phyloP scores from a whole-genome alignment of 2,888 invertebrate genomes.

The Melipona beecheii region DNA sequence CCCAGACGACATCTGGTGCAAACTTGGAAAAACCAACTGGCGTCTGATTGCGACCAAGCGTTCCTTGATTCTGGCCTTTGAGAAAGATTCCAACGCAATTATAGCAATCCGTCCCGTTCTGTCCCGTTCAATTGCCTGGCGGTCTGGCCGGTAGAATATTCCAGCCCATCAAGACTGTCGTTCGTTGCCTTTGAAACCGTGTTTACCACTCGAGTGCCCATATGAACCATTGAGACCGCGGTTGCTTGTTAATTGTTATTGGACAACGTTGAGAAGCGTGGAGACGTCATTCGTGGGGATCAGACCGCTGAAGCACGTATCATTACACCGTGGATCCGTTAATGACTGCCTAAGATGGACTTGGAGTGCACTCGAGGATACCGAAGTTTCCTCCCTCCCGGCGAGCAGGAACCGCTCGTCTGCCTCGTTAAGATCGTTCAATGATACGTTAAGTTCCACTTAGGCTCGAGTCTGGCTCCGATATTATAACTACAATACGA shows the following conservation, averaged over 20 bases:
- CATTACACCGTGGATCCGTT: constrained; percentile 54
- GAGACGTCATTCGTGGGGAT: constrained; percentile 37
- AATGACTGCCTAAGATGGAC: constrained; percentile 65
- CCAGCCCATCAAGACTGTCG: constrained; percentile 5
- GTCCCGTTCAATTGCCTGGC: constrained; percentile 23
- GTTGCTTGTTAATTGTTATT: constrained; percentile 47
- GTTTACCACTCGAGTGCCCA: constrained; percentile 27
- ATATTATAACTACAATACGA: constrained; percentile 55
- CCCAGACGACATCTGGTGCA: background rate
- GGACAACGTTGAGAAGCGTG: background rate
- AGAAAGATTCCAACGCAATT: constrained; percentile 2
- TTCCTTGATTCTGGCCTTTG: background rate
- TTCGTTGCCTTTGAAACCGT: constrained; percentile 24
- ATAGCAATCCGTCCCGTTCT: background rate
- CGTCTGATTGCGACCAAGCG: background rate
- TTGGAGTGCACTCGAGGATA: constrained; percentile 62
- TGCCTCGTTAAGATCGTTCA: constrained; percentile 68
- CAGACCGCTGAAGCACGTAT: constrained; percentile 46
- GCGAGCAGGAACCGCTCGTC: constrained; percentile 50
- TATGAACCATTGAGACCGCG: constrained; percentile 7
- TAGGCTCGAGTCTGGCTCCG: constrained; percentile 41
- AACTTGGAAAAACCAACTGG: background rate
- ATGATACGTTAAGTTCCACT: constrained; percentile 66
- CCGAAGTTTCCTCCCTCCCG: constrained; percentile 59
- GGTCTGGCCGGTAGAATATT: background rate